These are phyloP conservation scores for Spilarctia lutea DNA, from an alignment of 2,888 invertebrate genomes.

Conservation along the genomic window DNA sequence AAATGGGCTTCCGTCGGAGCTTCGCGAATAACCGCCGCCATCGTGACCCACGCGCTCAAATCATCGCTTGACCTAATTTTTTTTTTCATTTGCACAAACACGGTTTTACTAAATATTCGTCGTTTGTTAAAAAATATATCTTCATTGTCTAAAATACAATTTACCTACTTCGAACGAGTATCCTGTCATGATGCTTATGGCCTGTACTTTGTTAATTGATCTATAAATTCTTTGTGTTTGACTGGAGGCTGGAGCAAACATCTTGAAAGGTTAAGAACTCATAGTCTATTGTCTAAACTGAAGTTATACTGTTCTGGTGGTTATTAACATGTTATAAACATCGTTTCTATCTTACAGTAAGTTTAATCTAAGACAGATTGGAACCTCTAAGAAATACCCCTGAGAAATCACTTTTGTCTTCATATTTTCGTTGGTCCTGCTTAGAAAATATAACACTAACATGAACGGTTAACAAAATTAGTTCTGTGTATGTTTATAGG, in stretches of 20 bases:
- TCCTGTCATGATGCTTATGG: not conserved
- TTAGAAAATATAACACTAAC: not conserved
- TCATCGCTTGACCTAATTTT: conserved; percentile 55
- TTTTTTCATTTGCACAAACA: conserved; percentile 32
- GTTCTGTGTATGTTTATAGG: conserved; percentile 13
- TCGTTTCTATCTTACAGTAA: not conserved
- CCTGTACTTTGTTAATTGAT: not conserved
- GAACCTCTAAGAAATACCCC: not conserved
- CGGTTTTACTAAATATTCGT: conserved; percentile 22
- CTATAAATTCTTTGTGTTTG: not conserved
- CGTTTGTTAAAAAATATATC: not conserved
- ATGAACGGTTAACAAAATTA: not conserved
- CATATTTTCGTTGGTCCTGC: not conserved
- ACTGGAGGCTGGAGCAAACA: no score
- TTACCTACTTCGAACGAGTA: not conserved
- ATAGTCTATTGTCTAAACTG: not conserved
- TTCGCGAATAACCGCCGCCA: conserved; percentile 36
- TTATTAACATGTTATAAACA: not conserved
- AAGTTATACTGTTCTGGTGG: not conserved
- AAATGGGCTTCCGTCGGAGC: conserved; percentile 67
- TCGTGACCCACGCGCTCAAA: conserved; percentile 22
- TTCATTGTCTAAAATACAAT: not conserved
- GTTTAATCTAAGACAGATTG: not conserved
- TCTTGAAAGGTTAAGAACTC: not conserved
- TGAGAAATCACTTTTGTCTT: conserved; percentile 4